Conservation (phyloP, 2,113 vertebrate genomes). For the Artemisiospiza belli region DNA sequence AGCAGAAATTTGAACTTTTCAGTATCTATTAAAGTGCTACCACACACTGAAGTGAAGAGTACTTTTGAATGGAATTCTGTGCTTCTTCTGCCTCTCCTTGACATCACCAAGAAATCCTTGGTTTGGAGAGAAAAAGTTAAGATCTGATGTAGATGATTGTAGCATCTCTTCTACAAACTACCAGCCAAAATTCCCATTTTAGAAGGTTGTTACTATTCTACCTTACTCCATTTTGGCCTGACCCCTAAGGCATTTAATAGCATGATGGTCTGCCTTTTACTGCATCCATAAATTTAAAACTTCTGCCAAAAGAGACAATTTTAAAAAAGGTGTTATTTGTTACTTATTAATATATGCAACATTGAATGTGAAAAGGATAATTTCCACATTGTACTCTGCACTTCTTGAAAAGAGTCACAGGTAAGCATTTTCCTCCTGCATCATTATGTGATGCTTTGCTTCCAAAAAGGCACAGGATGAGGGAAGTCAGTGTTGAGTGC, state of each 20-base stretch:
- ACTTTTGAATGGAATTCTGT: background rate
- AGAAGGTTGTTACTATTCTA: background rate
- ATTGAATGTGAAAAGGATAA: fast-evolving
- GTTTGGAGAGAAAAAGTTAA: background rate
- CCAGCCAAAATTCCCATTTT: background rate
- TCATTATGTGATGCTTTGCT: background rate
- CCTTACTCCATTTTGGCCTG: background rate
- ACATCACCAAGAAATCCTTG: background rate
- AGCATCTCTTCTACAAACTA: background rate
- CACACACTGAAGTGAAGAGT: background rate
- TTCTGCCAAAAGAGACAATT: background rate
- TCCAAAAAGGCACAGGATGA: background rate
- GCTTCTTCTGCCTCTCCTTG: background rate
- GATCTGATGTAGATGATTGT: background rate
- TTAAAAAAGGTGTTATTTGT: background rate
- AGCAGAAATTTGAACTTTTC: background rate
- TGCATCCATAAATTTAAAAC: background rate
- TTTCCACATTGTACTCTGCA: fast-evolving
- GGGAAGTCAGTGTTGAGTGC: background rate
- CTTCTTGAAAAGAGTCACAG: background rate
- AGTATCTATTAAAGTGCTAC: background rate
- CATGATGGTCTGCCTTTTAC: background rate
- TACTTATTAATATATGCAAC: background rate
- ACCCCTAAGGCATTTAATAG: background rate
- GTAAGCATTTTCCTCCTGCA: background rate